These are phyloP conservation scores for Balaeniceps rex DNA, from an alignment of 2,113 vertebrate species.

Conservation along the genomic window DNA sequence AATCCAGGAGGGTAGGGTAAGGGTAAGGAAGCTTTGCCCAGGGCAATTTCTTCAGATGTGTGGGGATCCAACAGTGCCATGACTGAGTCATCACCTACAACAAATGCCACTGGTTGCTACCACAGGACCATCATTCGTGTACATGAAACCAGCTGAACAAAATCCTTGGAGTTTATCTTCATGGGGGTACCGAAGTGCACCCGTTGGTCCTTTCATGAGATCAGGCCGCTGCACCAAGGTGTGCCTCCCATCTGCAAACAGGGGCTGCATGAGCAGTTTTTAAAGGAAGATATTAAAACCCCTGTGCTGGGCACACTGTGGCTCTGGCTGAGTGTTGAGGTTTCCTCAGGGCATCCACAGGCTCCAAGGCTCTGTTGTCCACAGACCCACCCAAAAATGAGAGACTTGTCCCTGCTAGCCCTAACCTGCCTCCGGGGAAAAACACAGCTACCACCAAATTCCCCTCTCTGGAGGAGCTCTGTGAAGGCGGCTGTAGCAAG, in stretches of 20 bases:
- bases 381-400: neutral
- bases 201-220: neutral
- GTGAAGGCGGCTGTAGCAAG: neutral
- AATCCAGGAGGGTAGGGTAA: neutral
- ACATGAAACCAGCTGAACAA: neutral
- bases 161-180: neutral
- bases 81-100: neutral
- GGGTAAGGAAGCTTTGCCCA: neutral
- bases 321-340: neutral
- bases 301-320: neutral
- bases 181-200: neutral
- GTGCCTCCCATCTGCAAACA: neutral
- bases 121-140: fast-evolving
- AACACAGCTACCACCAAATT: neutral
- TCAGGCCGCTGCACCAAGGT: neutral
- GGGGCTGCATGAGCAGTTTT: neutral
- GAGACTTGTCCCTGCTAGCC: neutral
- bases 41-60: neutral
- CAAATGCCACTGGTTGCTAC: neutral
- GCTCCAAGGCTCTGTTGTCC: neutral
- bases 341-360: neutral
- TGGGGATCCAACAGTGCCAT: neutral
- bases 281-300: neutral
- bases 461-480: neutral
- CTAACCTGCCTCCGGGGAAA: neutral